phyloP scores from a whole-genome alignment of 2,113 vertebrate genomes.

The Oncorhynchus clarkii region DNA sequence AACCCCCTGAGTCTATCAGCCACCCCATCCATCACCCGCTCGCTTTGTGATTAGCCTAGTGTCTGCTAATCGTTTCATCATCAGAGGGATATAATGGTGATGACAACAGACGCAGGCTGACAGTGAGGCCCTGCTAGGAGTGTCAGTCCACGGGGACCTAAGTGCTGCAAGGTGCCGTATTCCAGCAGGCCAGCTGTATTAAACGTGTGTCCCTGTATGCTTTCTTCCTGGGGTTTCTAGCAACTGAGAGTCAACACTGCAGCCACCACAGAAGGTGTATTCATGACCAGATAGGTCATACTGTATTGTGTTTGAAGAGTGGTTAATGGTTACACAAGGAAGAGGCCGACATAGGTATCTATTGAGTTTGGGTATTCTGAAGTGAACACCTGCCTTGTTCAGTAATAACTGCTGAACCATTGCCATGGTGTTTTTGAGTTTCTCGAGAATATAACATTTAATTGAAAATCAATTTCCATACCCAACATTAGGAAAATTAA shows the following conservation, averaged over 20 bases:
- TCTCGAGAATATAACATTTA: too few relatives aligned
- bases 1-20: conserved; percentile 61
- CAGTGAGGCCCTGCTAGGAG: conserved; percentile 54
- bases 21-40: conserved; percentile 70
- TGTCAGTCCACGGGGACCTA: neutral
- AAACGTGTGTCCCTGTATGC: conserved; percentile 45
- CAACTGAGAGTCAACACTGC: conserved; percentile 1
- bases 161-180: neutral
- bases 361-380: conserved; percentile 18
- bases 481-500: neutral
- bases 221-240: neutral
- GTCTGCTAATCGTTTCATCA: conserved; percentile 86
- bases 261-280: neutral
- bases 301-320: conserved; percentile 34
- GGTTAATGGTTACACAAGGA: conserved; percentile 47
- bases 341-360: neutral
- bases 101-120: conserved; percentile 73
- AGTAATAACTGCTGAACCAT: neutral
- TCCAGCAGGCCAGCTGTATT: conserved; percentile 42
- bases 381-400: conserved; percentile 13
- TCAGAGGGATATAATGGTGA: conserved; percentile 79
- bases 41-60: conserved; percentile 76
- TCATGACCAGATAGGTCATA: conserved; percentile 9
- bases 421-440: neutral
- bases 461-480: neutral